Evolutionary conservation across 2,113 vertebrate species (phyloP), one percentile per base, ranked within the genome.

Genomic region (Brevimyrus niger): DNA sequence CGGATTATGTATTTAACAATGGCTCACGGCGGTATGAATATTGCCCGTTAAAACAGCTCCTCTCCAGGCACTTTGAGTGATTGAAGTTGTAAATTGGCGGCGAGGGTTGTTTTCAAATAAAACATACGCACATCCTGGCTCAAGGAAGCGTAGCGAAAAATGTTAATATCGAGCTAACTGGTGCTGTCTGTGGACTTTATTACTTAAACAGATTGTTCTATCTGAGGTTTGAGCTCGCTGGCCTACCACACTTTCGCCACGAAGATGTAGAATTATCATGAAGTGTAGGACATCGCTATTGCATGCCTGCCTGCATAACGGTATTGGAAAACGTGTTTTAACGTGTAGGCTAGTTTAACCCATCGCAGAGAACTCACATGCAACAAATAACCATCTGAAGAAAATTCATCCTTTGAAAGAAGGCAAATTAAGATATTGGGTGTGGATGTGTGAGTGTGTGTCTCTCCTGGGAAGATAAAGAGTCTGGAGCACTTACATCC

Each of bases 371-470:
- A 84, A 47, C 19, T 10, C 15, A 84, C 44, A 23, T 10, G 21
- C 82, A 84, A 42, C 21, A n/a, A 80, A 46, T 44, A 23, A 27
- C 3, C 44, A 84, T 84, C 19, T 84, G 10, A 42, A 84, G 42
- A 47, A 84, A n/a, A 83, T 17, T 83, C 35, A 42, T 35, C 31
- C 3, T 73, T 73, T 4, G 15, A 44, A 89, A 86, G 84, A 76
- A 87, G 87, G 58, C 35, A 84, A 61, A 61, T 90, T 15, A 38
- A 86, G 44, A 3, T 21, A 4, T 48, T 53, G 47, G 69, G 35
- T 90, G 83, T 89, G 11, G 86, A 27, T 89, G 44, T 86, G 55
- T 53, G 84, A 19, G 61, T 50, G 61, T 65, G 87, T 76, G 65
- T 51, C 1, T 76, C 13, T 9, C 50, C 27, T 27, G 47, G 48